phyloP scores from a whole-genome alignment of 2,797 vertebrate genomes.

The Ateles fusciceps region DNA sequence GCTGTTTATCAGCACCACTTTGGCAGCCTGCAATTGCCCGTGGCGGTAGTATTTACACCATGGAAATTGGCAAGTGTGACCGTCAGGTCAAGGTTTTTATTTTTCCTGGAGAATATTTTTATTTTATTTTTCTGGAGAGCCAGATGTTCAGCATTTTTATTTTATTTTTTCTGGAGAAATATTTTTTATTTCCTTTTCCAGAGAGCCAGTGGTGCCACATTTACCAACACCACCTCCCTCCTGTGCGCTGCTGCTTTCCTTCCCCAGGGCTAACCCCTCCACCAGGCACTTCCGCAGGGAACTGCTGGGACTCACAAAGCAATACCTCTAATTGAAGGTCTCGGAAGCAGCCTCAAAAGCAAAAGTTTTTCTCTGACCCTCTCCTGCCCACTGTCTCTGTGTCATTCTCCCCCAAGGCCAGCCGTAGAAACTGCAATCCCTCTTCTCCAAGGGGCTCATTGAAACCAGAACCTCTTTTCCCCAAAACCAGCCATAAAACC shows the following conservation, averaged over 20 bases:
- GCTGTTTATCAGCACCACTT: accelerated
- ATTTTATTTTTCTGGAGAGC: not conserved
- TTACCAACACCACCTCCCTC: accelerated
- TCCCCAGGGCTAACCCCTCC: not conserved
- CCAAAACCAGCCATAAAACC: not conserved
- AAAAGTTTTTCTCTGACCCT: not conserved
- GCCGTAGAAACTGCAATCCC: not conserved
- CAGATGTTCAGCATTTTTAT: accelerated
- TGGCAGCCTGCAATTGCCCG: not conserved
- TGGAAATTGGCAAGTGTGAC: accelerated
- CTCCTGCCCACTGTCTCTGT: not conserved
- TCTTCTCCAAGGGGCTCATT: not conserved
- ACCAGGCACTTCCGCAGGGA: not conserved
- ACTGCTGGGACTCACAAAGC: not conserved
- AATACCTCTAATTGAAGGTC: not conserved
- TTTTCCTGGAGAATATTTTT: no score
- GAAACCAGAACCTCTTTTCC: not conserved
- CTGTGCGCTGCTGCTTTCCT: accelerated
- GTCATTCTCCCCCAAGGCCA: not conserved
- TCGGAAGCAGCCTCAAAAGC: not conserved
- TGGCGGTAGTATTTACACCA: not conserved
- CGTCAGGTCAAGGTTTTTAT: accelerated
- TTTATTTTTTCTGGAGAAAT: no score
- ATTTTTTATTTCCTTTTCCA: not conserved
- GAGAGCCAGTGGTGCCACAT: accelerated